Evolutionary conservation across 2,888 invertebrate genomes (phyloP).

Genomic region (Steinernema scapterisci): DNA sequence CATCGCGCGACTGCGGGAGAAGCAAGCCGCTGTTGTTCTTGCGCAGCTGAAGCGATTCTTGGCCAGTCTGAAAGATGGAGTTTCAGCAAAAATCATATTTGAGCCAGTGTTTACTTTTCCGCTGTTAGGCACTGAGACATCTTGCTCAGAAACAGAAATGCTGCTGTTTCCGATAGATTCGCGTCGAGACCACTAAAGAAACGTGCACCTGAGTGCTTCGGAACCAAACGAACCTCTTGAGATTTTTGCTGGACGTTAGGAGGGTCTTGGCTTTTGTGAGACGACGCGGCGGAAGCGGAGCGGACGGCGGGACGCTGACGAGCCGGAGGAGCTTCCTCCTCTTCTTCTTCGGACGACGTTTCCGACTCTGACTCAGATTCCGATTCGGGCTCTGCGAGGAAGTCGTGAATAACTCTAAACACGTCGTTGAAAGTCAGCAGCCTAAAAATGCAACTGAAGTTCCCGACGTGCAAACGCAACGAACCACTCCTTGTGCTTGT

Average conservation of each 20-base stretch:
- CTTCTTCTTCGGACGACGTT: background rate
- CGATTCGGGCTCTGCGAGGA: background rate
- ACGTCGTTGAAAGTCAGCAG: conserved; percentile 1
- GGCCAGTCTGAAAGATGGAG: background rate
- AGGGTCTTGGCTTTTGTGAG: background rate
- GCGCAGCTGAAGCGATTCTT: conserved; percentile 6
- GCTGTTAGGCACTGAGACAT: background rate
- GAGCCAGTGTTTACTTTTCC: background rate
- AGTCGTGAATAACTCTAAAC: background rate
- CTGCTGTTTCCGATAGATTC: conserved; percentile 23
- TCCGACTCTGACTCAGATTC: background rate
- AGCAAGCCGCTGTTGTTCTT: conserved; percentile 27
- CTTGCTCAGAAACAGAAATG: conserved; percentile 11
- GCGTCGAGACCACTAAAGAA: conserved; percentile 11
- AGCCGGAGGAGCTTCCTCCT: too few relatives aligned
- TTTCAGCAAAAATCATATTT: background rate
- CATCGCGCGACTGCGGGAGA: conserved; percentile 1
- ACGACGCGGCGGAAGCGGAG: background rate
- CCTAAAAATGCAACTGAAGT: too few relatives aligned
- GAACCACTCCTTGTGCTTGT: conserved; percentile 16
- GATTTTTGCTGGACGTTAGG: background rate
- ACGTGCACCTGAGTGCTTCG: background rate
- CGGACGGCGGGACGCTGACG: background rate
- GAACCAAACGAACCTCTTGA: conserved; percentile 10
- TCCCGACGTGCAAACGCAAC: too few relatives aligned